Evolutionary conservation across 2,113 vertebrate species (phyloP).

Genomic region (Symphodus melops): DNA sequence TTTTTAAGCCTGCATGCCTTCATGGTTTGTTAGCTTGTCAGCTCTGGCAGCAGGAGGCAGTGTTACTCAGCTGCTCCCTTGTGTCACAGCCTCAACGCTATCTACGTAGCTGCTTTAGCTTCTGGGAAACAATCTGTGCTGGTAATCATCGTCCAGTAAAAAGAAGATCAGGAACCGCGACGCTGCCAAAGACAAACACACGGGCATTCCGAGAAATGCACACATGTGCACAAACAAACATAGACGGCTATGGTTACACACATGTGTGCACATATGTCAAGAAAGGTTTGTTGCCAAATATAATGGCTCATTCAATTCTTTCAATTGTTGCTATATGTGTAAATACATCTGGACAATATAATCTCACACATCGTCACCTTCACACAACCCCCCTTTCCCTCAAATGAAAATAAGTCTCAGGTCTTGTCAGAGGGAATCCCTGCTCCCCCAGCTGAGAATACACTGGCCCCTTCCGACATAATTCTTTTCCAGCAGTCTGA

Average conservation of each 20-base stretch:
- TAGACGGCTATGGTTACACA: background rate
- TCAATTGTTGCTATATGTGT: constrained; percentile 51
- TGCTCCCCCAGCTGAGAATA: constrained; percentile 73
- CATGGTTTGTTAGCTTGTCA: constrained; percentile 62
- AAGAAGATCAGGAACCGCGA: constrained; percentile 33
- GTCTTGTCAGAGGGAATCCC: constrained; percentile 82
- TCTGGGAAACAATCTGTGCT: constrained; percentile 78
- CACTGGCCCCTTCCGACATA: constrained; percentile 67
- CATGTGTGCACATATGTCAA: constrained; percentile 19
- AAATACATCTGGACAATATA: constrained; percentile 79
- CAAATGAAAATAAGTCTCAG: constrained; percentile 64
- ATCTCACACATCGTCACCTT: constrained; percentile 74
- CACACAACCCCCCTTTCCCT: constrained; percentile 16
- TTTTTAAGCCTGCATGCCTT: constrained; percentile 67
- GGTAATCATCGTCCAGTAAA: constrained; percentile 71
- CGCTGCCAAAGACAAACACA: constrained; percentile 51
- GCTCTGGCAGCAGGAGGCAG: constrained; percentile 67
- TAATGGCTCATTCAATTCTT: constrained; percentile 46
- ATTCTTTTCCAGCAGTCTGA: constrained; percentile 66
- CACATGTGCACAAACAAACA: constrained; percentile 11
- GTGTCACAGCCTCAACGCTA: constrained; percentile 58
- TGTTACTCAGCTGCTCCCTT: constrained; percentile 78
- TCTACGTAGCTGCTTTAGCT: constrained; percentile 54
- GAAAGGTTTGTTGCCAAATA: constrained; percentile 37
- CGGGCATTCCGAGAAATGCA: constrained; percentile 38